Evolutionary conservation across 2,113 vertebrate species (phyloP).

Genomic region (Cyanoliseus patagonus): DNA sequence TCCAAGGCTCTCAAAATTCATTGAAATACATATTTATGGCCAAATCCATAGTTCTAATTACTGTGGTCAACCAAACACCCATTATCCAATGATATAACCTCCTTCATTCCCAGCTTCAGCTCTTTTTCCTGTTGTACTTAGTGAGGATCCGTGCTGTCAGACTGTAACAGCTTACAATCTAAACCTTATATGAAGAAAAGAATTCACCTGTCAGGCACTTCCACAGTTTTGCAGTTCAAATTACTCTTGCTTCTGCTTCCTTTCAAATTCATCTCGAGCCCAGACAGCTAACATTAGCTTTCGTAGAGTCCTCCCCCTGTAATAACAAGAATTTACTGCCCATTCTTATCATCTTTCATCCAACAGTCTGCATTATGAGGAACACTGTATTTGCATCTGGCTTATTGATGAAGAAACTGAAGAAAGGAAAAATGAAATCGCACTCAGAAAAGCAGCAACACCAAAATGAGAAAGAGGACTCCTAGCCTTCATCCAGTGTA

Average conservation of each 20-base stretch:
- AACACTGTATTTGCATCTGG: accelerated
- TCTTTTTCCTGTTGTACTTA: not conserved
- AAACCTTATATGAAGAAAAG: not conserved
- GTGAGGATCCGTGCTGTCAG: not conserved
- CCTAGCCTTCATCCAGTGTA: not conserved
- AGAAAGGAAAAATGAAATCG: not conserved
- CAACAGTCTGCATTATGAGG: not conserved
- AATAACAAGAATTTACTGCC: not conserved
- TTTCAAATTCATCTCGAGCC: not conserved
- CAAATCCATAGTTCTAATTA: not conserved
- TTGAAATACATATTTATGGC: not conserved
- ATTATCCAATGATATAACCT: not conserved
- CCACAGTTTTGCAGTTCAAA: not conserved
- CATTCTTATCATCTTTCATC: not conserved
- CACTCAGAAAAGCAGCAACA: not conserved
- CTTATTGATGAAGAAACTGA: not conserved
- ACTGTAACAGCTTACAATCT: not conserved
- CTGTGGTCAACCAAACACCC: not conserved
- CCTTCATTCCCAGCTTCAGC: not conserved
- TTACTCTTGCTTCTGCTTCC: not conserved
- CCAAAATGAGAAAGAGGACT: not conserved
- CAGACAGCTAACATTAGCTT: not conserved
- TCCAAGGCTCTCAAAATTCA: not conserved
- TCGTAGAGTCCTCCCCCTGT: not conserved
- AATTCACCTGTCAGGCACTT: not conserved